Base-by-base conservation (phyloP, 2,113 vertebrate species). In the Alces alces region DNA sequence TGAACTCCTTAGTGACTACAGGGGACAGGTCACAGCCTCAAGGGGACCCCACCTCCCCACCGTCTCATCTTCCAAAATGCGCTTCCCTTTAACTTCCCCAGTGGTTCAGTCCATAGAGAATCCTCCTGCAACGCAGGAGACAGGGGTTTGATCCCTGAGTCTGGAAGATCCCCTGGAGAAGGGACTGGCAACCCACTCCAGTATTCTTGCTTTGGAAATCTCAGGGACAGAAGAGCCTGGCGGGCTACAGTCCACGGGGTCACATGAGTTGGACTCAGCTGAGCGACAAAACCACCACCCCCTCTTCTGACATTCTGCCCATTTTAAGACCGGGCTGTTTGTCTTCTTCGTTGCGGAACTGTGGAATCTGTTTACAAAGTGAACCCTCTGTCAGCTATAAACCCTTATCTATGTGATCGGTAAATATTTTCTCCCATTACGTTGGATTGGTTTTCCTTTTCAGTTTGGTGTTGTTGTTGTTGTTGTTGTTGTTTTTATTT, bases 11-110 rank as follows among this genome's bases (percentile, higher is more conserved):
- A 1, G 23, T 13, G 47, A 36, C 4, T 1, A 2, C 5, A 16
- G 27, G 1, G 8, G 58, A 7, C 43, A 6, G 5, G 2, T 5
- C 25, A 17, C 10, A 3, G 36, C 82, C n/a, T 83, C 79, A 4
- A 13, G 50, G 50, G 79, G 19, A n/a, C 50, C 36, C 14, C 73
- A 5, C 28, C 4, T 21, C 28, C 39, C 76, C 28, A 11, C 6
- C 12, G 3, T 19, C 21, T 43, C 11, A 1, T 2, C 1, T 1
- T 15, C 1, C 6, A 9, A 15, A 2, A 57, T 2, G 10, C 21
- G 43, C 47, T 54, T 54, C 6, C 47, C 50, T 54, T 54, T 33
- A 52, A 3, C n/a, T 25, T 43, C 36, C 21, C 23, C 3, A 0
- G 11, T 25, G 70, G 70, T 6, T 27, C 70, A 27, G 19, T 39